These are phyloP conservation scores for Sylvia atricapilla DNA, from an alignment of 2,113 vertebrate species.

Conservation along the genomic window DNA sequence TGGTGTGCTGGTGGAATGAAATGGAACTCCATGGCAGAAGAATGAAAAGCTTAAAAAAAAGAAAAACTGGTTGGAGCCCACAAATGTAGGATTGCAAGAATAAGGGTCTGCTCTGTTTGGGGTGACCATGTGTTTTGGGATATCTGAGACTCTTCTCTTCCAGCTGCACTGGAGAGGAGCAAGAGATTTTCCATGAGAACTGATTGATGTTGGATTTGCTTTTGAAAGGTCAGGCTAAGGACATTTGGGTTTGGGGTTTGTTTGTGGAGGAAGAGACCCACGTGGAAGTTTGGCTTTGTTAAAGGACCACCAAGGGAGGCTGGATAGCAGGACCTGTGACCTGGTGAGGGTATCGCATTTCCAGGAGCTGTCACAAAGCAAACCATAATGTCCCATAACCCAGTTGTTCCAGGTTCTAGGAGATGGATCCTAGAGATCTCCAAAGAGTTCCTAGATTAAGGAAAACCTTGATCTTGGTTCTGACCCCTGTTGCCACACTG, in stretches of 20 bases:
- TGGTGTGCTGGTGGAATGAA: background rate
- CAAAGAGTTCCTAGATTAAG: background rate
- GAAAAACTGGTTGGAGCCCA: background rate
- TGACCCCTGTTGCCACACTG: background rate
- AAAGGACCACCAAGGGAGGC: background rate
- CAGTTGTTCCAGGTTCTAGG: background rate
- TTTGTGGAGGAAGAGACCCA: background rate
- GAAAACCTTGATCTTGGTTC: background rate
- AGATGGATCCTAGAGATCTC: background rate
- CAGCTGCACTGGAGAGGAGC: background rate
- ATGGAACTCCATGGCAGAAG: background rate
- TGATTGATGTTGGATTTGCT: background rate
- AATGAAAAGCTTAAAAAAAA: background rate
- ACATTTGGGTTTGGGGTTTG: background rate
- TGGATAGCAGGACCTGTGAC: rapidly evolving
- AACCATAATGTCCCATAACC: background rate
- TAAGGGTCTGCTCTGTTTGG: background rate
- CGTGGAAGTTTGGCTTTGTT: rapidly evolving
- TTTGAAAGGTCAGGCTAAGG: background rate
- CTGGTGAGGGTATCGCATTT: background rate
- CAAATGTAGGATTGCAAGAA: background rate
- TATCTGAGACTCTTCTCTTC: background rate
- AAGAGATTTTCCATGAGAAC: background rate
- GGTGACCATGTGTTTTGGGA: background rate
- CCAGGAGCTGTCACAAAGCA: background rate